Conservation (phyloP, 1,140 invertebrate species). For the Euschistus heros region DNA sequence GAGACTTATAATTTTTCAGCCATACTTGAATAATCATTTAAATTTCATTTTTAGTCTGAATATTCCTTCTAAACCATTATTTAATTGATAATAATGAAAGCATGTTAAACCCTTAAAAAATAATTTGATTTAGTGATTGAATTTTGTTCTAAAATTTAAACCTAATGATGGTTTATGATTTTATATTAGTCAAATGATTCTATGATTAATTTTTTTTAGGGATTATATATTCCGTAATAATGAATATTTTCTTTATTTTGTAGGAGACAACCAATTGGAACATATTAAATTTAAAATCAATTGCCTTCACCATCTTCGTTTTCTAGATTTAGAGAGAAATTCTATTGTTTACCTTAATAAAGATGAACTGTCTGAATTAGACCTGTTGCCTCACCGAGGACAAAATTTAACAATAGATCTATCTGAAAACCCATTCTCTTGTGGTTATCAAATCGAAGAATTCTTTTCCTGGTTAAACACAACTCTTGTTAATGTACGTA, state of each 20-base stretch:
- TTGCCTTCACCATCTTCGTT: constrained; percentile 53
- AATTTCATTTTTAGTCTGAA: too few relatives aligned
- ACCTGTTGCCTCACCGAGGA: constrained; percentile 43
- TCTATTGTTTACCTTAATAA: constrained; percentile 48
- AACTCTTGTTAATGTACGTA: constrained; percentile 49
- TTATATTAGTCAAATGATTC: too few relatives aligned
- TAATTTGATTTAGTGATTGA: too few relatives aligned
- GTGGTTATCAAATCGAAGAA: constrained; percentile 49
- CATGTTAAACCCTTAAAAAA: too few relatives aligned
- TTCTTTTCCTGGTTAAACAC: constrained; percentile 52
- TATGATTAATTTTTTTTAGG: too few relatives aligned
- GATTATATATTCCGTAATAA: not conserved
- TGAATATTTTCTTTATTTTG: constrained; percentile 17
- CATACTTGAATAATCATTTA: too few relatives aligned
- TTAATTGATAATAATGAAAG: too few relatives aligned
- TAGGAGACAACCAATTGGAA: constrained; percentile 32
- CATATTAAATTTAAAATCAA: constrained; percentile 54
- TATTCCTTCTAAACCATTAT: too few relatives aligned
- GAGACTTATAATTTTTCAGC: too few relatives aligned
- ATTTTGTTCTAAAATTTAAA: too few relatives aligned
- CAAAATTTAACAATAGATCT: constrained; percentile 53
- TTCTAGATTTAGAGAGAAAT: constrained; percentile 60
- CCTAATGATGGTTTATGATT: too few relatives aligned
- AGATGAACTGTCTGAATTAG: constrained; percentile 47
- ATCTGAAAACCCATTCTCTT: constrained; percentile 53